Evolutionary conservation across 2,797 vertebrate genomes (phyloP).

Genomic region (Enteromius anoplus): DNA sequence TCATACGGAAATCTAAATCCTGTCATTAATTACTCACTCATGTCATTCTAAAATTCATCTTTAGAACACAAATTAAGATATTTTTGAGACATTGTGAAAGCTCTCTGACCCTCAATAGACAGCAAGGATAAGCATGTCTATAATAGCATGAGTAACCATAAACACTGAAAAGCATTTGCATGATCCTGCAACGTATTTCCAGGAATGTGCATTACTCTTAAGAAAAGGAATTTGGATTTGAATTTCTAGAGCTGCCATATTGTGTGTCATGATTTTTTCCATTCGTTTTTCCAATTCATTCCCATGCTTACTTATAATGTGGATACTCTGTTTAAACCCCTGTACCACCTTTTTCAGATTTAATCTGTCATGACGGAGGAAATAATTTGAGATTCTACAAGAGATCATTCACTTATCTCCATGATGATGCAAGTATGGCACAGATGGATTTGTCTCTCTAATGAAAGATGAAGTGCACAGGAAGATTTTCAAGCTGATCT

Average conservation of each 20-base stretch:
- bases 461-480: slow-evolving; percentile 50
- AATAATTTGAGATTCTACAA: not conserved
- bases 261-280: not conserved
- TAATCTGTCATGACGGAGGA: not conserved
- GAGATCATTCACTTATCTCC: slow-evolving; percentile 4
- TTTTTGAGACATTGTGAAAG: too few species aligned
- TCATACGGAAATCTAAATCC: too few species aligned
- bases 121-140: not conserved
- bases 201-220: not conserved
- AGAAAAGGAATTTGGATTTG: not conserved
- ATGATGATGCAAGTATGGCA: slow-evolving; percentile 18
- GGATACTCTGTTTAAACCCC: not conserved
- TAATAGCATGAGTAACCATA: not conserved
- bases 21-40: too few species aligned
- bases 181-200: not conserved
- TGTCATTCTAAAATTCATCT: too few species aligned
- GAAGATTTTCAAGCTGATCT: slow-evolving; percentile 43
- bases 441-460: slow-evolving; percentile 55
- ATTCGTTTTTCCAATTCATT: not conserved
- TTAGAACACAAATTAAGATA: too few species aligned
- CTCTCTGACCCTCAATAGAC: too few species aligned
- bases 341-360: slow-evolving; percentile 1
- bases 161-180: not conserved
- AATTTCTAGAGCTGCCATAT: slow-evolving; percentile 2
- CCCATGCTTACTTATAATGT: not conserved